A percentile compares a stretch with the other conserved stretches of the same genome.
These are phyloP conservation scores for Pholis gunnellus DNA, from an alignment of 2,113 vertebrate genomes.

Conservation along the genomic window DNA sequence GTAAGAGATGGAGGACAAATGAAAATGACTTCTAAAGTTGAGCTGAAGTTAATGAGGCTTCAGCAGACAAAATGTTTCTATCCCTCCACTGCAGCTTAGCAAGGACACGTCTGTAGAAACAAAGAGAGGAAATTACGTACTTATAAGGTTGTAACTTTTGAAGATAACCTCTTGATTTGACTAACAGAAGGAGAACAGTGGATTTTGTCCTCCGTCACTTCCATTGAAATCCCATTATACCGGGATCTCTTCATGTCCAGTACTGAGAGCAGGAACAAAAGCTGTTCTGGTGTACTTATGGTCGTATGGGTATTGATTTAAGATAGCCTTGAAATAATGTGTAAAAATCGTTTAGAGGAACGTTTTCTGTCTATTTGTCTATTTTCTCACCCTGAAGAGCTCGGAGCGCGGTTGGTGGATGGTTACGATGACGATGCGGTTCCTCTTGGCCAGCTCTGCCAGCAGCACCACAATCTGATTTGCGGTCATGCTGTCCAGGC, in stretches of 20 bases:
- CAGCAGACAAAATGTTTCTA: neutral
- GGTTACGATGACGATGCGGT: conserved; percentile 92
- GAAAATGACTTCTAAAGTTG: neutral
- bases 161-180: neutral
- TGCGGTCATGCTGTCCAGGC: conserved; percentile 95
- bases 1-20: neutral
- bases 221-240: neutral
- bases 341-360: neutral
- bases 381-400: conserved; percentile 89
- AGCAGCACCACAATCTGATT: conserved; percentile 93
- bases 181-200: neutral
- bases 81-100: neutral
- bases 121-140: conserved; percentile 4
- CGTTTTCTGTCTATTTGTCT: neutral
- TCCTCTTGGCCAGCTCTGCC: conserved; percentile 87
- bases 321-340: neutral
- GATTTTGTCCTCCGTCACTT: neutral
- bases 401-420: conserved; percentile 97
- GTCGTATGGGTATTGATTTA: neutral
- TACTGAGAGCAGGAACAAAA: neutral
- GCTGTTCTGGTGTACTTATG: neutral
- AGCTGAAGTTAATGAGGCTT: neutral
- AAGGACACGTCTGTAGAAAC: neutral
- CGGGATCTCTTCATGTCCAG: neutral
- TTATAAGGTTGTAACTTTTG: neutral